Conservation (phyloP, 2,113 vertebrate species). For the Anas platyrhynchos region DNA sequence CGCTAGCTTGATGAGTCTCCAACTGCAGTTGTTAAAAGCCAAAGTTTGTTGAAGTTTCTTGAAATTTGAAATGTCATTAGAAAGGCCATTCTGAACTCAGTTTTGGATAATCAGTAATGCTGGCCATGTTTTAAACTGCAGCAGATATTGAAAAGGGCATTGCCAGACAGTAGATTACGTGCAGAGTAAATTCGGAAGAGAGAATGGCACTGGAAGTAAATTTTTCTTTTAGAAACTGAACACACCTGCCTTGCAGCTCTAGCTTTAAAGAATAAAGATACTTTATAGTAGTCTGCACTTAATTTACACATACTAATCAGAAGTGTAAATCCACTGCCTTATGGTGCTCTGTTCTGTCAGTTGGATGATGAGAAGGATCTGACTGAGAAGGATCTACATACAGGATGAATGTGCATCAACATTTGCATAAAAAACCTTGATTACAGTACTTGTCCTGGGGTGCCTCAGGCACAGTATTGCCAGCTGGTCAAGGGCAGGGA, state of each 20-base stretch:
- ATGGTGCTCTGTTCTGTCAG: fast-evolving
- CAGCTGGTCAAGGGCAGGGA: too few species aligned
- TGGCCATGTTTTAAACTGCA: not conserved
- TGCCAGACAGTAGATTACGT: not conserved
- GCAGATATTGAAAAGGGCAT: not conserved
- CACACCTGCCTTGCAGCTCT: not conserved
- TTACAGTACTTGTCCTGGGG: not conserved
- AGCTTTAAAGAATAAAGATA: not conserved
- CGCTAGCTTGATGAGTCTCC: not conserved
- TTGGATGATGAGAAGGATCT: not conserved
- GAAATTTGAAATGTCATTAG: not conserved
- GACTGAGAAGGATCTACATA: too few species aligned
- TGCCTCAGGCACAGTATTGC: too few species aligned
- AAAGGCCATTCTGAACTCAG: not conserved
- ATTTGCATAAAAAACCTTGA: not conserved
- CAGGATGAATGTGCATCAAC: not conserved
- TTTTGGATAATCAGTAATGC: not conserved
- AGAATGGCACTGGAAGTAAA: not conserved
- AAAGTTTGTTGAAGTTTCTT: not conserved
- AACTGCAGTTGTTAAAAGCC: not conserved
- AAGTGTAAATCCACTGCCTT: not conserved
- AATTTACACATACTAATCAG: not conserved
- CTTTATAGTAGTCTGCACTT: not conserved
- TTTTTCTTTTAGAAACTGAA: not conserved
- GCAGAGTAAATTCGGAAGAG: not conserved